phyloP scores from a whole-genome alignment of 2,113 vertebrate genomes.

The Scomber colias region DNA sequence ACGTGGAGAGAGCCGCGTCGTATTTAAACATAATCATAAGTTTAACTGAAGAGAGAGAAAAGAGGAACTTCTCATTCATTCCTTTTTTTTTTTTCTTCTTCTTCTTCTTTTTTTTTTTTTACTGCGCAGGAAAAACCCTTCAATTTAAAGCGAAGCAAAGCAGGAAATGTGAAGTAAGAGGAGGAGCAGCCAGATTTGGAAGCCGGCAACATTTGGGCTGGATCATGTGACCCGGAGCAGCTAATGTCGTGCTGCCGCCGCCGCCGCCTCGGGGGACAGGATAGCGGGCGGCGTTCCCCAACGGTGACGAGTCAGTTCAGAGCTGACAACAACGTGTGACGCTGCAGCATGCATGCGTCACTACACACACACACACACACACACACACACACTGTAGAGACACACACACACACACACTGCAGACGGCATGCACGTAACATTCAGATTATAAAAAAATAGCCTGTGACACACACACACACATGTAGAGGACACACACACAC shows the following conservation, averaged over 20 bases:
- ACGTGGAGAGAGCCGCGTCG: constrained; percentile 17
- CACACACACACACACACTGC: constrained; percentile 20
- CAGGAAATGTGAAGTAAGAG: constrained; percentile 28
- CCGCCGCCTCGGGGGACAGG: constrained; percentile 34
- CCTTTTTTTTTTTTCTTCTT: not conserved
- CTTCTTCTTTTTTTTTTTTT: too few relatives aligned
- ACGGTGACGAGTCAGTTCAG: constrained; percentile 57
- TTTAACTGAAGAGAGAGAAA: constrained; percentile 24
- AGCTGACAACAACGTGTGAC: constrained; percentile 41
- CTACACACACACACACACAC: constrained; percentile 8
- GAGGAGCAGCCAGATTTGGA: constrained; percentile 29
- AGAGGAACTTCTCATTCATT: constrained; percentile 32
- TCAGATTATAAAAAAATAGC: not conserved
- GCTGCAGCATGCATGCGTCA: constrained; percentile 38
- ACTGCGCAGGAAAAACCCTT: constrained; percentile 5
- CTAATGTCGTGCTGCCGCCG: constrained; percentile 35
- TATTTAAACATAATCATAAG: constrained; percentile 43
- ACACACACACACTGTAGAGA: not conserved
- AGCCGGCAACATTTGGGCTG: constrained; percentile 40
- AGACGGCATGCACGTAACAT: not conserved
- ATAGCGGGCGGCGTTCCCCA: constrained; percentile 43
- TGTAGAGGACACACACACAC: too few relatives aligned
- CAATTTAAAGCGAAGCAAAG: constrained; percentile 16
- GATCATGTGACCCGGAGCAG: constrained; percentile 40
- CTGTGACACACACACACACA: constrained; percentile 34